Evolutionary conservation across 2,113 vertebrate species (phyloP).

Genomic region (Hypocryptadius cinnamomeus): DNA sequence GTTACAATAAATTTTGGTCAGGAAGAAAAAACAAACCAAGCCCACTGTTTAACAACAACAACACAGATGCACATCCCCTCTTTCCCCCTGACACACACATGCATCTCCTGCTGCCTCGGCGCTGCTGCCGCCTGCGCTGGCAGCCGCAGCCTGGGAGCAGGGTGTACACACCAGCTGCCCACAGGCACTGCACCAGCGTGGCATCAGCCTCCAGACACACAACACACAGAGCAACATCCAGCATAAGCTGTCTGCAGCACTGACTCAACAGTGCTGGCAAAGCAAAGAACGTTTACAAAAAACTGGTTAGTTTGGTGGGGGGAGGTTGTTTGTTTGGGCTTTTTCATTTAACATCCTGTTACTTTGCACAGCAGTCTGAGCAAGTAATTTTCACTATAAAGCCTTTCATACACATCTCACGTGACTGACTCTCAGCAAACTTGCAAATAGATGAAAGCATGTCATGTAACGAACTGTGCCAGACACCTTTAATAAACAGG

Average conservation of each 20-base stretch:
- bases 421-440: not conserved
- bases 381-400: not conserved
- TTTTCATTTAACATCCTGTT: not conserved
- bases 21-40: not conserved
- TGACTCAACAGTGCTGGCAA: not conserved
- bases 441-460: not conserved
- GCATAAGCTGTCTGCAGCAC: not conserved
- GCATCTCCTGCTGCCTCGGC: not conserved
- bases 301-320: not conserved
- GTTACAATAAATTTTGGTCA: not conserved
- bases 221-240: not conserved
- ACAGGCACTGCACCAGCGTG: not conserved
- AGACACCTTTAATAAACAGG: not conserved
- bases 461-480: accelerated
- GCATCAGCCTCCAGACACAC: not conserved
- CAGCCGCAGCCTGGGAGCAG: not conserved
- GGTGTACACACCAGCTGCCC: not conserved
- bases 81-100: accelerated
- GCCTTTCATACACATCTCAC: not conserved
- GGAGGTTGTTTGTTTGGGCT: not conserved
- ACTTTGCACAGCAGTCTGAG: not conserved
- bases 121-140: not conserved
- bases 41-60: not conserved
- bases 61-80: not conserved
- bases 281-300: not conserved